Base-by-base conservation (phyloP, 2,113 vertebrate genomes). In the Nycticryphes semicollaris region DNA sequence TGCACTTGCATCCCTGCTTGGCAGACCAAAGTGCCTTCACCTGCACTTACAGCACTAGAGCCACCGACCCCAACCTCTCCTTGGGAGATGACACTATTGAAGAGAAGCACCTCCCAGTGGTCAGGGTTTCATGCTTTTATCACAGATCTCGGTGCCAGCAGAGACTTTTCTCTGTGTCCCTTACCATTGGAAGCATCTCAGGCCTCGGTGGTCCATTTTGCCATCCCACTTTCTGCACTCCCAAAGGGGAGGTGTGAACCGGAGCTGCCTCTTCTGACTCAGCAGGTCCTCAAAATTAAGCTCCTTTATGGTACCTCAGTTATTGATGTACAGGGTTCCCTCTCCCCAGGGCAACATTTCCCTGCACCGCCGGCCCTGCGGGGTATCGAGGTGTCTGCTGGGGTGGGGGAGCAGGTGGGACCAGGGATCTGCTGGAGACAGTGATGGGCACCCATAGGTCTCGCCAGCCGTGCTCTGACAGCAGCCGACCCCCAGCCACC, bases 381-480 rank as follows among this genome's bases (percentile, higher is more conserved):
- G 13, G 0, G 5, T 7, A 1, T 30, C 0, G 1, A 3, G 1
- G 5, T 8, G 54, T 10, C 17, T 4, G 14, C 2, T 0, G 0
- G 0, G 63, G 69, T 0, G 0, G 0, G 63, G 69, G 60, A 12
- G 3, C 7, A 9, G 68, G 20, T 30, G 86, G 45, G 21, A 45
- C 5, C 5, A 0, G 0, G 51, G 66, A 30, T 27, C 67, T 6
- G 56, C 19, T 27, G 31, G 8, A n/a, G 27, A 27, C 31, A 33
- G 47, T 33, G 30, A 25, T 0, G 3, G 39, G 57, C 37, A 22
- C 57, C 79, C 33, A 14, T 1, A 8, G 4, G 24, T 14, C 31
- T 41, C 3, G 3, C 5, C 12, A 12, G 28, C 51, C 51, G 14
- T 13, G 6, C 43, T 41, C 24, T 33, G 73, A n/a, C 80, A 76